phyloP scores from a whole-genome alignment of 1,140 invertebrate genomes.

The Bombus ignitus region DNA sequence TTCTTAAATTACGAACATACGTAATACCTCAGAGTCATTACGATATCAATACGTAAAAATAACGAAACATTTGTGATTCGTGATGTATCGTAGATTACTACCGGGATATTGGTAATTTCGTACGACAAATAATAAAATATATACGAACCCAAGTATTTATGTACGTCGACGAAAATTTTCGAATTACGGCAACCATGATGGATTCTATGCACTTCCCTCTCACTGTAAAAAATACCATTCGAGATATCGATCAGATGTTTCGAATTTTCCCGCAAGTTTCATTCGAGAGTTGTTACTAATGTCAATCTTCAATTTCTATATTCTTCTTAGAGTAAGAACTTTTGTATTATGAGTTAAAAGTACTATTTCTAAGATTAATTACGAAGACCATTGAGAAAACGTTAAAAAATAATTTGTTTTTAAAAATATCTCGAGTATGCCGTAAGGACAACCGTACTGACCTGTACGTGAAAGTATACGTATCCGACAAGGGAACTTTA shows the following conservation, averaged over 20 bases:
- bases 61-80: slow-evolving; percentile 52
- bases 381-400: slow-evolving; percentile 11
- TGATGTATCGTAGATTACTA: slow-evolving; percentile 47
- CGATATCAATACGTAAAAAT: slow-evolving; percentile 52
- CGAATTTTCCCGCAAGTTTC: slow-evolving; percentile 12
- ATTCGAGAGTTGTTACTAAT: slow-evolving; percentile 26
- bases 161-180: slow-evolving; percentile 39
- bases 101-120: slow-evolving; percentile 42
- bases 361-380: slow-evolving; percentile 40
- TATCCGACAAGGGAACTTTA: slow-evolving; percentile 63
- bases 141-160: slow-evolving; percentile 44
- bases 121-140: slow-evolving; percentile 50
- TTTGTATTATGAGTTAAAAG: slow-evolving; percentile 42
- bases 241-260: not conserved
- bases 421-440: slow-evolving; percentile 46
- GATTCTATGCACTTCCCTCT: slow-evolving; percentile 14
- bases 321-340: slow-evolving; percentile 43
- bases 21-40: slow-evolving; percentile 53
- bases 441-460: slow-evolving; percentile 56
- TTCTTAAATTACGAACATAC: slow-evolving; percentile 43
- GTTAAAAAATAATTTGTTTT: slow-evolving; percentile 43
- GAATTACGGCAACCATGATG: slow-evolving; percentile 27
- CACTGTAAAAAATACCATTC: slow-evolving; percentile 9
- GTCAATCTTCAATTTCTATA: slow-evolving; percentile 39
- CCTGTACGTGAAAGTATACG: slow-evolving; percentile 69